Conservation (phyloP, 2,888 invertebrate species). For the Macroteleia sp. region DNA sequence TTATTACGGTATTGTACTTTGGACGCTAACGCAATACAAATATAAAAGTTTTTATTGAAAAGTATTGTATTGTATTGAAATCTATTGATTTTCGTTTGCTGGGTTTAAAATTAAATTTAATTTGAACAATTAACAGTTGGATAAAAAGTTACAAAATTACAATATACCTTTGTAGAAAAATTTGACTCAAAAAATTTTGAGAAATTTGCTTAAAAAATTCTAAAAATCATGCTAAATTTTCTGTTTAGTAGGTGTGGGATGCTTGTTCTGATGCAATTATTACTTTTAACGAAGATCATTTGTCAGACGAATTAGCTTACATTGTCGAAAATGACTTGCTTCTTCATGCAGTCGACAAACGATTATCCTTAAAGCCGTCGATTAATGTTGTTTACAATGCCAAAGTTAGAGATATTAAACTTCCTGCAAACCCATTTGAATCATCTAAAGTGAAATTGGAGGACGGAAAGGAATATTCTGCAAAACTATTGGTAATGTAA, state of each 20-base stretch:
- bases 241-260: conserved; percentile 92
- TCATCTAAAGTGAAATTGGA: conserved; percentile 86
- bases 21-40: no score
- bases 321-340: conserved; percentile 97
- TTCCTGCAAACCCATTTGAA: conserved; percentile 84
- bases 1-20: no score
- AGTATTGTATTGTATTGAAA: no score
- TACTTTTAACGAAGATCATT: conserved; percentile 90
- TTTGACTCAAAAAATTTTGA: no score
- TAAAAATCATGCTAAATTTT: no score
- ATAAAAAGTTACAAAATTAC: no score
- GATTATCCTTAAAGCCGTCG: conserved; percentile 86
- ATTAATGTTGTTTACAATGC: conserved; percentile 89
- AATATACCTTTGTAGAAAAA: no score
- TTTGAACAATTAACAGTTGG: no score
- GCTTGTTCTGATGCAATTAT: conserved; percentile 95
- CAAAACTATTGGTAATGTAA: conserved; percentile 90
- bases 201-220: no score
- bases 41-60: no score
- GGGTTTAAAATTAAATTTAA: no score
- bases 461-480: conserved; percentile 87
- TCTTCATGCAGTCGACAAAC: conserved; percentile 88
- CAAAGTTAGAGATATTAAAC: conserved; percentile 87
- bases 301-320: conserved; percentile 91
- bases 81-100: no score